Base-by-base conservation (phyloP, 35 echinoderm and acorn worm genomes). In the Ophiothrix spiculata region DNA sequence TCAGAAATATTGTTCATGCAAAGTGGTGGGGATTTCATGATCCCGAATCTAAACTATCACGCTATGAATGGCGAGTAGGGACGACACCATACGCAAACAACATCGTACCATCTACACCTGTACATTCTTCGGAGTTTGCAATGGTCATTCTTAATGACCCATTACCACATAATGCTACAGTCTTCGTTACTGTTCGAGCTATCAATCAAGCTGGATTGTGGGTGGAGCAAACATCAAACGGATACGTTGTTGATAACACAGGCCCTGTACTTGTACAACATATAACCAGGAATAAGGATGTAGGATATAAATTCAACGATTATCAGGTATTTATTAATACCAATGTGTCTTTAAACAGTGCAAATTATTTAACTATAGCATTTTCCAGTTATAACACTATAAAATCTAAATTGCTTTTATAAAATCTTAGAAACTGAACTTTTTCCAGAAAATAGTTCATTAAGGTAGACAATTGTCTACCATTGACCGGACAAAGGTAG, bases 21-120 rank as follows among this genome's bases (percentile, higher is more conserved):
- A 74, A 87, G 49, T 87, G 85, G 85, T 87, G 40, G 69, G 74
- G 74, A 0, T 87, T 87, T 35, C 74, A 87, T 79, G 85, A 87
- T 34, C 85, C 85, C 16, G 75, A 87, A 33, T 77, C 85, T 33
- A 31, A 45, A 38, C 75, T 87, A 23, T 87, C 85, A n/a, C 74
- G 79, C 75, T 87, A 78, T 49, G 85, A 87, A 87, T 87, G 85
- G 85, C 45, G 73, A 14, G 85, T 76, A 46, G 85, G 85, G 1
- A 87, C 85, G 1, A 79, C 76, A 78, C 85, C 74, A 87, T 74
- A 76, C 19, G 74, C 64, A 32, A 45, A 23, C 36, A 45, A 87
- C 75, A 77, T 87, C 37, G 12, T 87, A 15, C 31, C 25, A 37
- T 33, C 75, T 33, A 39, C 15, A 11, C 41, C 4, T 31, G 25